Evolutionary conservation across 2,113 vertebrate genomes (phyloP).

Genomic region (Ceuthmochares aereus): DNA sequence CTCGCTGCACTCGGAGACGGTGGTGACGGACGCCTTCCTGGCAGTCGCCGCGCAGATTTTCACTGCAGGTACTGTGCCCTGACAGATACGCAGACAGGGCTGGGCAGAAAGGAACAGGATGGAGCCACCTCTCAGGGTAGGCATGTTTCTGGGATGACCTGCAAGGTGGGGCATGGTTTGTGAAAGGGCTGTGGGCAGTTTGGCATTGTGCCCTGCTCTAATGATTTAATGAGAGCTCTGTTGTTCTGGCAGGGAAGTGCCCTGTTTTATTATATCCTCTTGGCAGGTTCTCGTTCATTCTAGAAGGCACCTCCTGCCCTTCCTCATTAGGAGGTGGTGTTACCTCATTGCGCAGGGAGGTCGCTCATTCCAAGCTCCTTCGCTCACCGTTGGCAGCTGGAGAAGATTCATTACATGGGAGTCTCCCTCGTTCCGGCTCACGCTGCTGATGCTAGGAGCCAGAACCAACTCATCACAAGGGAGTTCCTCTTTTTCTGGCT

Average conservation of each 20-base stretch:
- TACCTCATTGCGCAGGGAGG: not conserved
- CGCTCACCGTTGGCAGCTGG: not conserved
- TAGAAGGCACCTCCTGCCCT: not conserved
- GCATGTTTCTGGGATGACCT: not conserved
- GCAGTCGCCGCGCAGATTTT: slow-evolving; percentile 95
- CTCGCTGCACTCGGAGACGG: slow-evolving; percentile 85
- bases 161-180: slow-evolving; percentile 1
- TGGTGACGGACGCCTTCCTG: slow-evolving; percentile 93
- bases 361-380: slow-evolving; percentile 34
- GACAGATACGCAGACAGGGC: not conserved
- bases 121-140: not conserved
- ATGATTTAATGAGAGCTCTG: slow-evolving; percentile 5
- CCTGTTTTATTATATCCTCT: not conserved
- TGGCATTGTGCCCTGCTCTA: not conserved
- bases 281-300: not conserved
- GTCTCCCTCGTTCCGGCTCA: slow-evolving; percentile 28
- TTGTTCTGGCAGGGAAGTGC: not conserved
- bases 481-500: slow-evolving; percentile 33
- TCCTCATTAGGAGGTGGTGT: not conserved
- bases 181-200: not conserved
- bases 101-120: not conserved
- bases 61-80: slow-evolving; percentile 83
- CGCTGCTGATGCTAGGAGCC: not conserved
- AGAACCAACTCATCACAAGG: slow-evolving; percentile 31
- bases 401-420: slow-evolving; percentile 8